phyloP scores from a whole-genome alignment of 2,797 vertebrate species.

The Falco peregrinus region DNA sequence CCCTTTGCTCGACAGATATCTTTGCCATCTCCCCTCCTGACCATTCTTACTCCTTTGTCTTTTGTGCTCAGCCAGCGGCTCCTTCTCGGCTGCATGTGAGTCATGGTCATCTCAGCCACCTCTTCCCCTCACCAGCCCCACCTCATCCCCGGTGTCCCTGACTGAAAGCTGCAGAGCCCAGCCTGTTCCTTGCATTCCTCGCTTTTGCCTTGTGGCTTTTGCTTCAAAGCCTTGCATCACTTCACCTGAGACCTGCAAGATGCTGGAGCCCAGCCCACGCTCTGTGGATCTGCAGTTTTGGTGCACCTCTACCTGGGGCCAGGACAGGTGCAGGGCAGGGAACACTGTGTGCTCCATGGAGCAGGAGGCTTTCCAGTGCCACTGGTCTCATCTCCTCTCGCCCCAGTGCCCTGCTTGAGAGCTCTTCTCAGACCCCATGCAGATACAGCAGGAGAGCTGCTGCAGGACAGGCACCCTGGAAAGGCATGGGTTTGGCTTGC shows the following conservation, averaged over 20 bases:
- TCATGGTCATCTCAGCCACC: background rate
- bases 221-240: background rate
- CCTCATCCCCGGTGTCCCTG: background rate
- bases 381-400: fast-evolving
- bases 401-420: background rate
- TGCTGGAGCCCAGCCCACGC: fast-evolving
- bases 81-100: background rate
- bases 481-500: background rate
- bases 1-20: background rate
- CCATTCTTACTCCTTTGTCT: background rate
- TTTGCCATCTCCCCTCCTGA: background rate
- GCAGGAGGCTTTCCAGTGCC: background rate
- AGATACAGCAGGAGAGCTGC: background rate
- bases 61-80: background rate
- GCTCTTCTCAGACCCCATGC: background rate
- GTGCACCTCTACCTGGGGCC: background rate
- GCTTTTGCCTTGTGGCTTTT: background rate
- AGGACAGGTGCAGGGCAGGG: background rate
- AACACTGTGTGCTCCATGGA: fast-evolving
- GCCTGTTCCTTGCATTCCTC: background rate
- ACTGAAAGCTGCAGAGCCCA: background rate
- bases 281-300: background rate
- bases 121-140: background rate
- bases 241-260: fast-evolving
- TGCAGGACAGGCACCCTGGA: background rate